phyloP scores from a whole-genome alignment of 2,888 invertebrate genomes.

The Nemurella pictetii region DNA sequence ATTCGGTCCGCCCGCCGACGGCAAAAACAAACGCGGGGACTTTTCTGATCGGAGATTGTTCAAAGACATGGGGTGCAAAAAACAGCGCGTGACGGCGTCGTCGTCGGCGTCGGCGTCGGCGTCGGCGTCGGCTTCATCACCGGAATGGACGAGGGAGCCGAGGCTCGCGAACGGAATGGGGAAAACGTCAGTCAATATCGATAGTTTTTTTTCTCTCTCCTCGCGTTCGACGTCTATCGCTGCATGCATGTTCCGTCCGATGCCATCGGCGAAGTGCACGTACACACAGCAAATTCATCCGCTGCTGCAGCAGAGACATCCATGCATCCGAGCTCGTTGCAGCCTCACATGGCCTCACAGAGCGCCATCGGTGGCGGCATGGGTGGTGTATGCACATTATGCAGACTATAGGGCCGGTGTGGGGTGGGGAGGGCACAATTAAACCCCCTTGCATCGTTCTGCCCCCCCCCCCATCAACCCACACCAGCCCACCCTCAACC shows the following conservation, averaged over 20 bases:
- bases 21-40: background rate
- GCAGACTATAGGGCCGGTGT: background rate
- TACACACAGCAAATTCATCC: too few species aligned
- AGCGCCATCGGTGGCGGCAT: background rate
- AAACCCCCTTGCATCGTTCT: slow-evolving; percentile 3
- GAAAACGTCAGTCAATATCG: slow-evolving; percentile 11
- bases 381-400: slow-evolving; percentile 5
- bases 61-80: background rate
- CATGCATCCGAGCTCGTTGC: background rate
- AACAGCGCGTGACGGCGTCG: background rate
- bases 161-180: background rate
- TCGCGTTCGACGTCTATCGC: background rate
- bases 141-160: background rate
- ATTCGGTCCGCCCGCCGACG: background rate
- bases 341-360: background rate
- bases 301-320: background rate
- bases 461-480: slow-evolving; percentile 23
- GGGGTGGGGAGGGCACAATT: slow-evolving; percentile 21
- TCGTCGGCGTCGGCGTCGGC: too few species aligned
- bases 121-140: background rate
- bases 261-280: background rate
- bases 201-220: background rate
- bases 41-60: background rate
- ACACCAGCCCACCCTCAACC: background rate
- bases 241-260: background rate